Conservation (phyloP, 23 tunicate species). For the Styela clava region DNA sequence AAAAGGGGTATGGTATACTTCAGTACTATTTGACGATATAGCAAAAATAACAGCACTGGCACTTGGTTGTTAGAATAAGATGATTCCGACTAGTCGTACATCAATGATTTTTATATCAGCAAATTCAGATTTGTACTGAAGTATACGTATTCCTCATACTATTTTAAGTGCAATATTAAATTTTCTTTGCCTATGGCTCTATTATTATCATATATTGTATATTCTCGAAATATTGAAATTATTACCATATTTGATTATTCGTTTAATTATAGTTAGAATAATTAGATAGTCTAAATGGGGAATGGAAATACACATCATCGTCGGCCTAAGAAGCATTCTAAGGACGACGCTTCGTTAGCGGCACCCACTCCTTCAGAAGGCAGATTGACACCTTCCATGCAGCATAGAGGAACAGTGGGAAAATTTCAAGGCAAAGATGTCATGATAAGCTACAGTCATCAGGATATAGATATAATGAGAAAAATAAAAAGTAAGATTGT, state of each 20-base stretch:
- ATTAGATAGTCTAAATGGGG: background rate
- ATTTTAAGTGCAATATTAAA: too few species aligned
- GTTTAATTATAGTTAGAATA: background rate
- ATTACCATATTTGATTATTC: background rate
- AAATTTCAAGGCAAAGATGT: slow-evolving; percentile 38
- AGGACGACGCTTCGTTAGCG: background rate
- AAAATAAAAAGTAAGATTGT: slow-evolving; percentile 44
- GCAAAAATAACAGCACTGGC: too few species aligned
- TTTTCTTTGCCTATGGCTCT: too few species aligned
- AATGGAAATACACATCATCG: background rate
- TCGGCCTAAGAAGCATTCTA: background rate
- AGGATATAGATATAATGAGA: slow-evolving; percentile 62
- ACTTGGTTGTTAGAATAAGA: too few species aligned
- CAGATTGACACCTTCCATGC: background rate
- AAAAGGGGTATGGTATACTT: too few species aligned
- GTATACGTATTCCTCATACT: too few species aligned
- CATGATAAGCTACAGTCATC: slow-evolving; percentile 87
- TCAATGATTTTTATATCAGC: too few species aligned
- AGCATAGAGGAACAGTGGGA: background rate
- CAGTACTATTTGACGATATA: too few species aligned
- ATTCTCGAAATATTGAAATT: too few species aligned
- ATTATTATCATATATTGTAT: too few species aligned
- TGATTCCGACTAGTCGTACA: too few species aligned
- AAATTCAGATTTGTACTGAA: too few species aligned
- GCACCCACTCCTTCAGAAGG: background rate